Conservation (phyloP, 1,140 invertebrate species). For the Drosophila suzukii region DNA sequence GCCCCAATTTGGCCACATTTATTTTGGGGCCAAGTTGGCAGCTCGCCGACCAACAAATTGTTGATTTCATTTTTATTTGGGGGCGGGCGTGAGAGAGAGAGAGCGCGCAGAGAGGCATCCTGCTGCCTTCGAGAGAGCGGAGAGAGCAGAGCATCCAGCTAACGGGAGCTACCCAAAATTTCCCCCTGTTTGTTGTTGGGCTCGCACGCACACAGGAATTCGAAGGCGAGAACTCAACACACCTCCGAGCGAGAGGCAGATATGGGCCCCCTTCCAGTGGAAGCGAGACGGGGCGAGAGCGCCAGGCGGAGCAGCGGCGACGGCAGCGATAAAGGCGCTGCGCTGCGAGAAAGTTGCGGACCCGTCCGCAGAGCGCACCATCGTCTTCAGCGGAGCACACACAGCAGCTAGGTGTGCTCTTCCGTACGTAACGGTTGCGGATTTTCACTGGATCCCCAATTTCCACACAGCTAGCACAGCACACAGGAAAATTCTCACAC, state of each 20-base stretch:
- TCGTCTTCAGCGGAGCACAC: constrained; percentile 79
- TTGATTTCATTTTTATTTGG: constrained; percentile 58
- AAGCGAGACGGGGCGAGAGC: constrained; percentile 11
- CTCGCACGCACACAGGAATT: constrained; percentile 12
- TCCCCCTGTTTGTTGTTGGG: constrained; percentile 70
- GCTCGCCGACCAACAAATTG: constrained; percentile 54
- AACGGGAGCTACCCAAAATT: constrained; percentile 43
- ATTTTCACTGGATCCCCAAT: constrained; percentile 37
- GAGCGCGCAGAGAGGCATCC: neutral
- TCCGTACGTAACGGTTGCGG: constrained; percentile 71
- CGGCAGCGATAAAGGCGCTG: constrained; percentile 17
- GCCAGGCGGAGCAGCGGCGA: constrained; percentile 23
- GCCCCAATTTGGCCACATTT: constrained; percentile 26
- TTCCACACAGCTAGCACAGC: constrained; percentile 29
- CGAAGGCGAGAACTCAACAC: constrained; percentile 9
- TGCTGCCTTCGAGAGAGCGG: neutral
- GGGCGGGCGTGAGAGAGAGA: constrained; percentile 14
- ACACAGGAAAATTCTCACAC: constrained; percentile 56
- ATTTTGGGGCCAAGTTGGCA: constrained; percentile 27
- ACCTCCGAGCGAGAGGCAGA: constrained; percentile 11
- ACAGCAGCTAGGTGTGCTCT: constrained; percentile 78
- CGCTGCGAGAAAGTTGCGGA: constrained; percentile 40
- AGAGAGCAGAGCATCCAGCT: constrained; percentile 9
- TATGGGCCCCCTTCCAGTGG: neutral
- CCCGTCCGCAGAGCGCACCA: constrained; percentile 75